A percentile compares a stretch with the other conserved stretches of the same genome.
Evolutionary conservation across 1,140 invertebrate species (phyloP).

Genomic region (Artemia franciscana): DNA sequence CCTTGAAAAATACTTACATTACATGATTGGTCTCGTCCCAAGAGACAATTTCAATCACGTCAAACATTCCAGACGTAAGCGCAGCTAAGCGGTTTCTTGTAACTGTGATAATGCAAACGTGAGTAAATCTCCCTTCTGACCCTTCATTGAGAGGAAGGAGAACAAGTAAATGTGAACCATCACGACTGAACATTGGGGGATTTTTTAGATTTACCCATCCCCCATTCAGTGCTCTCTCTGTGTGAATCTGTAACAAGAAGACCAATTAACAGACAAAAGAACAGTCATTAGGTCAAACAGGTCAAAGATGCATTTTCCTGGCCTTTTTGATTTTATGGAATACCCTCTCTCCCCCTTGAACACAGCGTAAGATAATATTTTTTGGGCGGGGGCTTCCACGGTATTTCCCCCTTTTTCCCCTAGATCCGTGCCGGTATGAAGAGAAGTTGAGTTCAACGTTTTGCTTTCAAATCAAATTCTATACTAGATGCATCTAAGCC

Average conservation of each 20-base stretch:
- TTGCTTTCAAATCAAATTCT: no score
- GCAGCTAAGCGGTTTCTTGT: neutral
- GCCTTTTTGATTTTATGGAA: no score
- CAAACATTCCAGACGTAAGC: neutral
- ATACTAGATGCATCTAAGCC: no score
- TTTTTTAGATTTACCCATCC: neutral
- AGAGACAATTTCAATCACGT: neutral
- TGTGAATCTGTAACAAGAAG: slow-evolving; percentile 12
- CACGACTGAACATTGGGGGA: neutral
- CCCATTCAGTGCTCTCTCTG: neutral
- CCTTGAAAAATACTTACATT: neutral
- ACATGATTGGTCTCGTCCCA: neutral
- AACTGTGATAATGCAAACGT: neutral
- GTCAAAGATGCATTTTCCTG: no score
- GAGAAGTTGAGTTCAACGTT: no score
- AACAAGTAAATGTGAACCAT: neutral
- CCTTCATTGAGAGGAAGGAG: neutral
- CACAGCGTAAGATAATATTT: no score
- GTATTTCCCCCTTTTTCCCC: no score
- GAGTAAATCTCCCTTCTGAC: neutral
- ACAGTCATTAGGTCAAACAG: no score
- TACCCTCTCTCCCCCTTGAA: no score
- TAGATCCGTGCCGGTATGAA: no score
- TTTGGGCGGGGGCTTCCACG: no score
- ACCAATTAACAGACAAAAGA: no score